These are phyloP conservation scores for Sus scrofa DNA, from an alignment of 2,113 vertebrate genomes.

Conservation along the genomic window T2T-Sscrofa CM000817.6:150203501-150204000, in stretches of 20 bases:
- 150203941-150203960: slow-evolving; percentile 79
- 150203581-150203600: slow-evolving; percentile 68
- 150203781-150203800: slow-evolving; percentile 86
- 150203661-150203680: slow-evolving; percentile 74
- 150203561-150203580: slow-evolving; percentile 62
- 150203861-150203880: slow-evolving; percentile 87
- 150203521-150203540: slow-evolving; percentile 58
- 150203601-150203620: slow-evolving; percentile 74
- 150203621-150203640: slow-evolving; percentile 65
- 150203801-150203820: slow-evolving; percentile 58
- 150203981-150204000: neutral
- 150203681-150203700: slow-evolving; percentile 72
- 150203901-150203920: slow-evolving; percentile 86
- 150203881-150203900: slow-evolving; percentile 90
- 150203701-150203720: slow-evolving; percentile 70
- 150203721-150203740: slow-evolving; percentile 81
- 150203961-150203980: slow-evolving; percentile 31
- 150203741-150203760: slow-evolving; percentile 90
- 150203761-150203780: slow-evolving; percentile 89
- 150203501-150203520: slow-evolving; percentile 68
- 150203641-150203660: slow-evolving; percentile 76
- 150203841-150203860: slow-evolving; percentile 84
- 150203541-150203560: slow-evolving; percentile 60
- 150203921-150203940: slow-evolving; percentile 78
- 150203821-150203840: slow-evolving; percentile 78